These are phyloP conservation scores for Latheticus oryzae DNA, from an alignment of 2,888 invertebrate genomes.

Conservation along the genomic window DNA sequence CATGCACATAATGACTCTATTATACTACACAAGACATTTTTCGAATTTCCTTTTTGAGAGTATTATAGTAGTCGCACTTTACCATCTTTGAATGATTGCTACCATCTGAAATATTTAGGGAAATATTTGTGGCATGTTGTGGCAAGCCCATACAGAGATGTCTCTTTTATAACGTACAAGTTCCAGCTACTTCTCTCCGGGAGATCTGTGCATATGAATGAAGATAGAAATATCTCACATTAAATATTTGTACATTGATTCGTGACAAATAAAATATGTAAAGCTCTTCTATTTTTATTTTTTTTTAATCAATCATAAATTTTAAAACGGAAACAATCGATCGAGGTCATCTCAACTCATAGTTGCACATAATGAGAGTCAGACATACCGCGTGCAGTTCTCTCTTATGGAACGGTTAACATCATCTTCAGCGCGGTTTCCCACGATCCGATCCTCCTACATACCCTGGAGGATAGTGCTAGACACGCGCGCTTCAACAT, in stretches of 20 bases:
- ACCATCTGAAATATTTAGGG: constrained; percentile 57
- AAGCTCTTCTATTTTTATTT: no score
- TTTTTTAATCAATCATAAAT: no score
- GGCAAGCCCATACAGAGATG: constrained; percentile 51
- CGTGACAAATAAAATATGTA: no score
- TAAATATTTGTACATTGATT: constrained; percentile 21
- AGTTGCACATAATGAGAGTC: constrained; percentile 50
- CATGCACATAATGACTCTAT: background rate
- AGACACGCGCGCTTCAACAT: constrained; percentile 59
- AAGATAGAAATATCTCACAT: constrained; percentile 42
- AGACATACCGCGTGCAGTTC: constrained; percentile 44
- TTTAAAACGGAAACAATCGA: constrained; percentile 17
- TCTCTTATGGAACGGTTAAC: constrained; percentile 54
- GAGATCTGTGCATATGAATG: constrained; percentile 47
- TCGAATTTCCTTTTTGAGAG: background rate
- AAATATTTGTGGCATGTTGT: constrained; percentile 57
- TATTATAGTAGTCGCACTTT: constrained; percentile 35
- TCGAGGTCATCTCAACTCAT: constrained; percentile 28
- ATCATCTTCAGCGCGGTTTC: constrained; percentile 55
- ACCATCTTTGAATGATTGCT: constrained; percentile 38
- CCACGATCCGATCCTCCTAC: constrained; percentile 60
- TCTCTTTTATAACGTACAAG: constrained; percentile 52
- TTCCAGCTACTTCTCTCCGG: constrained; percentile 52
- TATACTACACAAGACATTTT: no score
- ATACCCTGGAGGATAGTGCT: constrained; percentile 62